Evolutionary conservation across 1,140 invertebrate genomes (phyloP), one percentile per base, ranked within the genome.

Genomic region (Caenorhabditis remanei): DNA sequence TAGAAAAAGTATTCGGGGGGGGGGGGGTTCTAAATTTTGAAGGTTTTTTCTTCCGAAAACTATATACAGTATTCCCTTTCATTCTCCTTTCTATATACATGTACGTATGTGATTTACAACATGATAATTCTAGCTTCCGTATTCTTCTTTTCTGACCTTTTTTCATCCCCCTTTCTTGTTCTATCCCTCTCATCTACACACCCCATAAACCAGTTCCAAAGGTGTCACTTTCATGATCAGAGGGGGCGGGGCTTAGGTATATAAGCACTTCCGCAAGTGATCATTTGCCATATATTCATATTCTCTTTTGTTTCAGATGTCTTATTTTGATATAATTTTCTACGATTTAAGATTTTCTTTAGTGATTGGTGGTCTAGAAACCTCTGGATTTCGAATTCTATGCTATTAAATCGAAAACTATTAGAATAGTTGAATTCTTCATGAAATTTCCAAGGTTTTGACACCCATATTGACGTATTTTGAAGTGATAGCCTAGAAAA

Each of bases 191-290:
- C 8, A 11, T 58, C 14, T 21, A 53, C 56, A 19, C 63, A 40
- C 19, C 11, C 24, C 65, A 48, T 71, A 43, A 71, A 71, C 65
- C 13, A 32, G 43, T 71, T 43, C 41, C 65, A 71, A 19, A 71
- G 43, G 65, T 48, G 65, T 71, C 65, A 71, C 65, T 71, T 71
- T 71, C 65, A 71, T 71, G 40, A 43, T 71, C 41, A 71, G 46
- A 71, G 11, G 40, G 65, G 65, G 65, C 65, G 65, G 40, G n/a
- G 65, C 19, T 16, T 19, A 19, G 4, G 4, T 71, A 71, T 71
- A 71, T 19, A 71, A 71, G 43, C 11, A 48, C 61, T 63, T 63
- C 61, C 24, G 61, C 19, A 32, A 19, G 19, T 58, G 55, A 58
- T 58, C 55, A 19, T 13, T 53, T 53, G 9, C 16, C 50, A 53